These are phyloP conservation scores for Micropoecilia bifurca DNA, from an alignment of 2,797 vertebrate species.

Conservation along the genomic window DNA sequence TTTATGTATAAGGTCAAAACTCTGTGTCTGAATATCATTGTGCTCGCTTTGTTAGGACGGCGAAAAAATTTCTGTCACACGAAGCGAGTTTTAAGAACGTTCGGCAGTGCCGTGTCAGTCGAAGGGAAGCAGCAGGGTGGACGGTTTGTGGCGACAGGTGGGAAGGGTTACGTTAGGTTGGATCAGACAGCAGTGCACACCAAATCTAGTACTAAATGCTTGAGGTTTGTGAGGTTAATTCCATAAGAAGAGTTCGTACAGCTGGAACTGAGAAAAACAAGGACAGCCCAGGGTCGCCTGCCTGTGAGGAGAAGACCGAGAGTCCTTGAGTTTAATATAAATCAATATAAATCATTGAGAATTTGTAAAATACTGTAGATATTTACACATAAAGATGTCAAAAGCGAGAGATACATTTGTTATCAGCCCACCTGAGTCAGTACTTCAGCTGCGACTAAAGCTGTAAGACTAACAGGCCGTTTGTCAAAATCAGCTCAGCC, in stretches of 20 bases:
- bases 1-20: neutral
- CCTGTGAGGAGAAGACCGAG: neutral
- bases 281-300: neutral
- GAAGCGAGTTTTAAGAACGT: neutral
- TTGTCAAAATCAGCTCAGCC: neutral
- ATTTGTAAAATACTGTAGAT: neutral
- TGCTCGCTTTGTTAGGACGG: neutral
- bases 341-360: neutral
- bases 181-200: neutral
- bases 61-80: neutral
- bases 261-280: slow-evolving; percentile 9
- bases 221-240: slow-evolving; percentile 4
- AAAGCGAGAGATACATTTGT: neutral
- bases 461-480: neutral
- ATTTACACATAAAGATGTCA: neutral
- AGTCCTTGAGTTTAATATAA: neutral
- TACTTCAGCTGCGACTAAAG: neutral
- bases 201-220: neutral
- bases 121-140: neutral
- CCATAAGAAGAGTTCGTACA: slow-evolving; percentile 5
- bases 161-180: slow-evolving; percentile 7
- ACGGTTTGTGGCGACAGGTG: neutral
- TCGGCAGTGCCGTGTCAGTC: neutral
- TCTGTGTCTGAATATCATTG: neutral
- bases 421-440: neutral